Base-by-base conservation (phyloP, 1,140 invertebrate genomes). In the Temnothorax longispinosus region DNA sequence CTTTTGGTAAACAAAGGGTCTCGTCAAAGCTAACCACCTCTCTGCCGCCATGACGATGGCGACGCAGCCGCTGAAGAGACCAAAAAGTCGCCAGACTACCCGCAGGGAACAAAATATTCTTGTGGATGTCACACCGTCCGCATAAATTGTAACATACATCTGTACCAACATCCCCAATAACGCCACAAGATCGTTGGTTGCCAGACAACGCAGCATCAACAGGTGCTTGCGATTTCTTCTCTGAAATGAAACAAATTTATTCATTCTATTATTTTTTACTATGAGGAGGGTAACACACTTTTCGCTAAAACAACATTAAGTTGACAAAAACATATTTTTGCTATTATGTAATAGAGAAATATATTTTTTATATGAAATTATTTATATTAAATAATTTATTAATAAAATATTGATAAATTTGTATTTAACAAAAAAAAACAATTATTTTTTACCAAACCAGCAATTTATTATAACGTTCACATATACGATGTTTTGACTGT, bases 1-100 rank as follows among this genome's bases (percentile, higher is more conserved):
- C 97, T 98, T 98, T 94, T 98, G 98, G 94, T 98, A 98, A 78
- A 98, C 96, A 93, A 98, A 98, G n/a, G 98, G 98, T 87, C 97
- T 96, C 0, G 98, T 98, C 71, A 98, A 96, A 3, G 98, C 98
- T 86, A 98, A 95, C 96, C 97, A 98, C 81, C 98, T 96, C 94
- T 98, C 98, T 21, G 97, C 96, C 1, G 98, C 98, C 98, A 98
- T 98, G 6, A 98, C 97, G 90, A 98, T 96, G 18, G 98, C 97
- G 60, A 98, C 98, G 94, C 97, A 98, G 7, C 98, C 98, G 32
- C 98, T 98, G 77, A 98, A 98, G 2, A 98, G 96, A 8, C 98
- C 98, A 94, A 98, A 98, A 62, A 97, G 96, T 21, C 98, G 96
- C 94, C 98, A 97, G 8, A 98, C 94, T 1, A 98, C 97, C 62